These are phyloP conservation scores for Eidolon dupreanum DNA, from an alignment of 2,797 vertebrate genomes.

Conservation along the genomic window DNA sequence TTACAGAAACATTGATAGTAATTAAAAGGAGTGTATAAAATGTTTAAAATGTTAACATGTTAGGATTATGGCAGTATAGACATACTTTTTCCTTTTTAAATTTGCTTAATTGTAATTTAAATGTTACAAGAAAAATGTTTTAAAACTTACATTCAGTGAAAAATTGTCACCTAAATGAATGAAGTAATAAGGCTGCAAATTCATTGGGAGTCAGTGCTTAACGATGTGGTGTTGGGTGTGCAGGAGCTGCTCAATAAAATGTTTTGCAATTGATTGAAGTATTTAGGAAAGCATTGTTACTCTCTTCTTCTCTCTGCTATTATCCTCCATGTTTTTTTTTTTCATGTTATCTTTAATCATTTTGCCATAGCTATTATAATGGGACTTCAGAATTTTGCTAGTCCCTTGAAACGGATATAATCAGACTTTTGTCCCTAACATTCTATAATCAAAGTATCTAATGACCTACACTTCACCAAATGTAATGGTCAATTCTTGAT, in stretches of 20 bases:
- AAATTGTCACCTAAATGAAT: not conserved
- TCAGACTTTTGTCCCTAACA: not conserved
- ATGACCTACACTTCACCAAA: not conserved
- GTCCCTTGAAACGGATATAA: not conserved
- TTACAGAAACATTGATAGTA: not conserved
- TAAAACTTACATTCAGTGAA: not conserved
- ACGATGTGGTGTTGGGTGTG: not conserved
- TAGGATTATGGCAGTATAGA: not conserved
- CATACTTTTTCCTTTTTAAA: not conserved
- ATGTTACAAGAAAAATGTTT: not conserved
- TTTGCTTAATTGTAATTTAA: conserved; percentile 27
- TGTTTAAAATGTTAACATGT: not conserved
- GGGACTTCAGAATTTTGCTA: not conserved
- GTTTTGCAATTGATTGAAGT: not conserved
- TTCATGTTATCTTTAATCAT: not conserved
- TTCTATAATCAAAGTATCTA: not conserved
- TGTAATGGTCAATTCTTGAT: not conserved
- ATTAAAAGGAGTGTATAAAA: conserved; percentile 2
- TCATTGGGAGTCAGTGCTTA: not conserved
- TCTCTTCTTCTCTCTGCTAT: not conserved
- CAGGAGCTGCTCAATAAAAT: not conserved
- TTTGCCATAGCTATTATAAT: not conserved
- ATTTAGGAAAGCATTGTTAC: not conserved
- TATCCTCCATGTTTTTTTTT: not conserved
- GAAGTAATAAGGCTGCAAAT: not conserved